Conservation (phyloP, 2,113 vertebrate genomes). For the Alosa alosa region DNA sequence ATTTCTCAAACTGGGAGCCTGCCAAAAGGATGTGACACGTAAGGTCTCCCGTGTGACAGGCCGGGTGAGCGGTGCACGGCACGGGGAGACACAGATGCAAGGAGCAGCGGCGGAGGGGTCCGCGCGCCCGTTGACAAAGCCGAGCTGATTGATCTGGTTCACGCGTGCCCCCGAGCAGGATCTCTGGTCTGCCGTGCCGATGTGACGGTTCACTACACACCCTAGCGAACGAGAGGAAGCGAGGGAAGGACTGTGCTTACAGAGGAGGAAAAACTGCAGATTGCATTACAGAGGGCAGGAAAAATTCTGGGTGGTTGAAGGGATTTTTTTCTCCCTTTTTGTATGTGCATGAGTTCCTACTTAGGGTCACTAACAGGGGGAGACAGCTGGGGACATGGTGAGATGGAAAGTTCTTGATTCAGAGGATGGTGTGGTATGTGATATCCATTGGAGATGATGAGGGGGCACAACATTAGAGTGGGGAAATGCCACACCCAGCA, state of each 20-base stretch:
- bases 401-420: constrained; percentile 3
- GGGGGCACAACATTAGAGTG: background rate
- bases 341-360: background rate
- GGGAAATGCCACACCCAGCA: background rate
- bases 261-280: constrained; percentile 16
- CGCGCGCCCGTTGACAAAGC: constrained; percentile 53
- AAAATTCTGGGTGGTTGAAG: constrained; percentile 33
- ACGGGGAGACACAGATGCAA: constrained; percentile 34
- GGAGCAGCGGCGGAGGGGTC: constrained; percentile 15
- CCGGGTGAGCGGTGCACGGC: background rate
- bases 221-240: constrained; percentile 26
- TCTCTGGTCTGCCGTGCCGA: constrained; percentile 31
- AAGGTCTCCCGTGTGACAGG: constrained; percentile 29
- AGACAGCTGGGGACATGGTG: background rate
- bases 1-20: constrained; percentile 22
- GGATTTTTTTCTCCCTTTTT: background rate
- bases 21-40: constrained; percentile 35
- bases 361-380: background rate
- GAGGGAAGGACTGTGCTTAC: background rate
- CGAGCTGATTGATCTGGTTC: constrained; percentile 69
- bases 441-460: background rate
- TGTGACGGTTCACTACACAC: constrained; percentile 38
- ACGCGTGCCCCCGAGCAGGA: constrained; percentile 53
- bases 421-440: background rate
- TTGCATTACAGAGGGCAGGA: constrained; percentile 14